Base-by-base conservation (phyloP, 2,888 invertebrate genomes). In the Xestoiulus laeticollis region DNA sequence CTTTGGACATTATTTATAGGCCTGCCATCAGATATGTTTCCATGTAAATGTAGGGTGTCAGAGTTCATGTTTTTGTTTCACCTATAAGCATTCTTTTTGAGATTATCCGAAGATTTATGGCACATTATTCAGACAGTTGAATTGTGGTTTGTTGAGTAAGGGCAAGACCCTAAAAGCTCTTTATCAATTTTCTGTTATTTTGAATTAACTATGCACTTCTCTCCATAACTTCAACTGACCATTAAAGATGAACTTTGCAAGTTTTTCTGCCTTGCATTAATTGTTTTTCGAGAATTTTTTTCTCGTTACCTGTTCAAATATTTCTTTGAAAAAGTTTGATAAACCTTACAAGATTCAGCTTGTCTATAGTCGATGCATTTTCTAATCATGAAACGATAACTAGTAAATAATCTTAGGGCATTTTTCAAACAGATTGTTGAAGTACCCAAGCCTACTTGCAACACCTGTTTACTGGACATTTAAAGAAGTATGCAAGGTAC, bases 31-130 rank as follows among this genome's bases (percentile, higher is more conserved):
- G 78, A 78, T 78, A 78, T 0, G 78, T 78, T 78, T 14, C 30
- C 78, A 78, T 30, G 30, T 16, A 78, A 32, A 32, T 32, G 30
- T 3, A 30, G 78, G 78, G 78, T 78, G 78, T 78, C 32, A 78
- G 12, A 78, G 78, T 78, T 78, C 78, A 32, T 30, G 16, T 78
- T 78, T 78, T 30, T 30, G 78, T 78, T 78, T 30, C 78, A 78
- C 78, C 78, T 30, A 30, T 16, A 30, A 26, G 5, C 78, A 78
- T 78, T 53, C n/a, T 53, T 26, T 59, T 22, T 8, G 10, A 6
- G 78, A 78, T 78, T 30, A 78, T 78, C 30, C 78, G 30, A 30
- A 30, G 30, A 78, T 78, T 78, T 78, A 78, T 78, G 78, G 16
- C 19, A 48, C 78, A 78, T 78, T 78, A 78, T 78, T 30, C 16